Percentiles rank a stretch among this genome's conserved stretches.
phyloP scores from a whole-genome alignment of 1,140 invertebrate species.

The Brachionus sp. region DNA sequence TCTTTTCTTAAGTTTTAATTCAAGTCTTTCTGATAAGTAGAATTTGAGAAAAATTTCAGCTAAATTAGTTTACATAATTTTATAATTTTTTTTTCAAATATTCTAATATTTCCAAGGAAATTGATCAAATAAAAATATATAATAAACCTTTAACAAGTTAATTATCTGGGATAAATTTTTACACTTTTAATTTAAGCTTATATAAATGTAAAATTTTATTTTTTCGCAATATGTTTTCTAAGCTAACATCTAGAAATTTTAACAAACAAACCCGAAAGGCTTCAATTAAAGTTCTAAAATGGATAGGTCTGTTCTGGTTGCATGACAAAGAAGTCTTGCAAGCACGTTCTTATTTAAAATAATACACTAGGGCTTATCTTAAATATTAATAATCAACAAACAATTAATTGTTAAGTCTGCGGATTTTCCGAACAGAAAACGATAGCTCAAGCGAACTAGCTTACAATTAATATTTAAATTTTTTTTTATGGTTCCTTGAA shows the following conservation, averaged over 20 bases:
- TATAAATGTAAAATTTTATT: not conserved
- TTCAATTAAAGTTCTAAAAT: not conserved
- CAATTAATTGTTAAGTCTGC: not conserved
- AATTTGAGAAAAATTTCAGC: no score
- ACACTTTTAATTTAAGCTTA: not conserved
- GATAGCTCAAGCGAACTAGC: not conserved
- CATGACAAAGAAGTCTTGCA: not conserved
- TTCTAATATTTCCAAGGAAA: not conserved
- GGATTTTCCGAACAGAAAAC: not conserved
- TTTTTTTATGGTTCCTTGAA: constrained; percentile 26
- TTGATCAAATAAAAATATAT: not conserved
- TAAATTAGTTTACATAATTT: not conserved
- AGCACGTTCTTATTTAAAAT: not conserved
- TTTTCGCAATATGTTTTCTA: not conserved
- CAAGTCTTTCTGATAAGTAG: not conserved
- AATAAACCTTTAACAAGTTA: not conserved
- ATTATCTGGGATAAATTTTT: not conserved
- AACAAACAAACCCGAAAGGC: not conserved
- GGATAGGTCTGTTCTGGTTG: not conserved
- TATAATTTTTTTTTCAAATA: not conserved
- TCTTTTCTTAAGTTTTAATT: not conserved
- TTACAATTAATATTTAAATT: constrained; percentile 4
- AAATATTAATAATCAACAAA: not conserved
- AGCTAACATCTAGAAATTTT: not conserved
- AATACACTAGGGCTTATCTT: constrained; percentile 1